phyloP scores from a whole-genome alignment of 2,113 vertebrate species.

The Toxotes jaculatrix region DNA sequence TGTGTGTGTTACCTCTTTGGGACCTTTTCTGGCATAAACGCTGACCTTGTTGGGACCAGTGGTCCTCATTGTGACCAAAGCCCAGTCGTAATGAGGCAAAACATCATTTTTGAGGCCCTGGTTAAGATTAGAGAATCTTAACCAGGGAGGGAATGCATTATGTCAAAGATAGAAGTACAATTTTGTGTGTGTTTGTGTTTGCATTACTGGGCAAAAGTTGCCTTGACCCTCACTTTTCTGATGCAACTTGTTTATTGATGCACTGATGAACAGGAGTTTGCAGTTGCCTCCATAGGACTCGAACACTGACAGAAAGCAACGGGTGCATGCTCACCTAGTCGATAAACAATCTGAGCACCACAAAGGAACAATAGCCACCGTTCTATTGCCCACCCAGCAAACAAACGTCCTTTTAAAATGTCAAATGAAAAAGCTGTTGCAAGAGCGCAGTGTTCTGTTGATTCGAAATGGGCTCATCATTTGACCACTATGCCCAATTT shows the following conservation, averaged over 20 bases:
- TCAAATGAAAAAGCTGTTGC: conserved; percentile 74
- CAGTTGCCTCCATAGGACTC: conserved; percentile 60
- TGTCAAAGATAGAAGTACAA: too few species aligned
- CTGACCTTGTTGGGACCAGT: too few species aligned
- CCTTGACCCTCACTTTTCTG: conserved; percentile 36
- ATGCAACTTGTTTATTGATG: conserved; percentile 62
- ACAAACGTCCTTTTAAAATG: conserved; percentile 76
- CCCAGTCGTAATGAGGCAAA: too few species aligned
- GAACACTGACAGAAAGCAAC: conserved; percentile 46
- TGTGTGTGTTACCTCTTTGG: too few species aligned
- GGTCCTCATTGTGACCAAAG: too few species aligned
- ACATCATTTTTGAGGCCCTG: too few species aligned
- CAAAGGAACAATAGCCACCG: conserved; percentile 78
- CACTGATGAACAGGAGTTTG: conserved; percentile 50
- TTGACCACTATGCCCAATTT: conserved; percentile 69
- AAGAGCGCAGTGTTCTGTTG: conserved; percentile 71
- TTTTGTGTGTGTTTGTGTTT: conserved; percentile 36
- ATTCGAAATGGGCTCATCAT: conserved; percentile 78
- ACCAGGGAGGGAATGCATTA: too few species aligned
- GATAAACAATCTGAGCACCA: conserved; percentile 82
- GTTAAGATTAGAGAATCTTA: too few species aligned
- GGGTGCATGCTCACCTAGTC: conserved; percentile 65
- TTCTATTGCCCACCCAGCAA: conserved; percentile 70
- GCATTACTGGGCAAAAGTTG: conserved; percentile 41
- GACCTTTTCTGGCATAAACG: too few species aligned